phyloP scores from a whole-genome alignment of 2,113 vertebrate genomes.

The Trematocara marginatum region DNA sequence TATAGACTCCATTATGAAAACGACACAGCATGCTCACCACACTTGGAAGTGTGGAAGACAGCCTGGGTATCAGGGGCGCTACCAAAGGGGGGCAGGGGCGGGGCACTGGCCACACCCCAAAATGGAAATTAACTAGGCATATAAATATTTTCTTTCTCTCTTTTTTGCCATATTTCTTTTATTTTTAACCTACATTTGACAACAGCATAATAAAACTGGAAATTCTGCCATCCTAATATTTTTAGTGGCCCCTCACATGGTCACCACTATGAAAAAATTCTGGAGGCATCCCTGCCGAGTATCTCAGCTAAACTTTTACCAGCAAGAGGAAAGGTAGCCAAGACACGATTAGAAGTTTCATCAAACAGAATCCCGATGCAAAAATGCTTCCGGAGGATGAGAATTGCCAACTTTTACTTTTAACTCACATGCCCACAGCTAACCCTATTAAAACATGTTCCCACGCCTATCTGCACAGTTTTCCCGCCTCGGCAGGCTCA shows the following conservation, averaged over 20 bases:
- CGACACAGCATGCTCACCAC: not conserved
- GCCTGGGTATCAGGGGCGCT: not conserved
- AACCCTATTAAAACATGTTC: not conserved
- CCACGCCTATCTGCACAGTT: not conserved
- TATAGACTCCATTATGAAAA: not conserved
- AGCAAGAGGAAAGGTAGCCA: not conserved
- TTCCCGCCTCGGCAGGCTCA: not conserved
- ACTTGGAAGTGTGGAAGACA: not conserved
- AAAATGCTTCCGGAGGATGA: not conserved
- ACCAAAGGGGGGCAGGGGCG: not conserved
- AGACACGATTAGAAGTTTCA: not conserved
- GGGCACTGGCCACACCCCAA: not conserved
- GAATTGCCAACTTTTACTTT: not conserved
- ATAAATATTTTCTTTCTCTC: not conserved
- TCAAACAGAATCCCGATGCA: not conserved
- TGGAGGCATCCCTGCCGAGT: not conserved
- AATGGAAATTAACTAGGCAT: not conserved
- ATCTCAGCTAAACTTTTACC: not conserved
- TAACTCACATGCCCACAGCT: not conserved
- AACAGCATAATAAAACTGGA: not conserved
- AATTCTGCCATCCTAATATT: not conserved
- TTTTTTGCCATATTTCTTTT: not conserved
- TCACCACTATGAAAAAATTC: not conserved
- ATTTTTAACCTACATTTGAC: not conserved
- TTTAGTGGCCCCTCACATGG: not conserved